Conservation (phyloP, 2,113 vertebrate genomes). For the Aptenodytes patagonicus region DNA sequence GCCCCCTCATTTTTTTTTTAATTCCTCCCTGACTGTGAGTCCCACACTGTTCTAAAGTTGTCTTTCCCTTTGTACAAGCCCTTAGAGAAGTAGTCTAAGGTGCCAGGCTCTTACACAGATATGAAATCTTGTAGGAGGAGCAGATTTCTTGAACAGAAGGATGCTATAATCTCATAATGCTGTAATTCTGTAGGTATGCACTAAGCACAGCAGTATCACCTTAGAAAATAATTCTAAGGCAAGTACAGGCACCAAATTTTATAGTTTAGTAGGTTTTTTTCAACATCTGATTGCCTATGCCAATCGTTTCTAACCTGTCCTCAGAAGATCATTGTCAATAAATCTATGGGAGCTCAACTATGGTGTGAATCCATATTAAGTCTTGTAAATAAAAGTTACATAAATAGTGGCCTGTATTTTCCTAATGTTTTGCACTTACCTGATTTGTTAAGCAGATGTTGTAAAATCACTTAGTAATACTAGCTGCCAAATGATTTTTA, state of each 20-base stretch:
- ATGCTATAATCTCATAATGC: background rate
- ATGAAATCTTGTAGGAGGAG: background rate
- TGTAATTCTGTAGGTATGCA: background rate
- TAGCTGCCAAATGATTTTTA: background rate
- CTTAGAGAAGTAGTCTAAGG: background rate
- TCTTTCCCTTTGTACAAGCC: background rate
- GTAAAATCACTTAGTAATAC: background rate
- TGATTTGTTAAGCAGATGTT: background rate
- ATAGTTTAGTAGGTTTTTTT: background rate
- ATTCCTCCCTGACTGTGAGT: background rate
- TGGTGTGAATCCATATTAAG: background rate
- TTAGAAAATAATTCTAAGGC: background rate
- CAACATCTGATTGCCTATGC: background rate
- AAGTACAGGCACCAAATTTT: background rate
- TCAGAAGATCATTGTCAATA: background rate
- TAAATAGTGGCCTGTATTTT: background rate
- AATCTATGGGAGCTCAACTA: background rate
- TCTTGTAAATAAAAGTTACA: background rate
- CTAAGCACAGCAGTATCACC: background rate
- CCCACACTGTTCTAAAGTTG: background rate
- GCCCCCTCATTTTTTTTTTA: rapidly evolving
- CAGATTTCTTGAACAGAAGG: background rate
- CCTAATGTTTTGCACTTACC: background rate
- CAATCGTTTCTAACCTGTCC: background rate
- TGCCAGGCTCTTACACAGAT: background rate